Base-by-base conservation (phyloP, 2,113 vertebrate species). In the Fregata magnificens region DNA sequence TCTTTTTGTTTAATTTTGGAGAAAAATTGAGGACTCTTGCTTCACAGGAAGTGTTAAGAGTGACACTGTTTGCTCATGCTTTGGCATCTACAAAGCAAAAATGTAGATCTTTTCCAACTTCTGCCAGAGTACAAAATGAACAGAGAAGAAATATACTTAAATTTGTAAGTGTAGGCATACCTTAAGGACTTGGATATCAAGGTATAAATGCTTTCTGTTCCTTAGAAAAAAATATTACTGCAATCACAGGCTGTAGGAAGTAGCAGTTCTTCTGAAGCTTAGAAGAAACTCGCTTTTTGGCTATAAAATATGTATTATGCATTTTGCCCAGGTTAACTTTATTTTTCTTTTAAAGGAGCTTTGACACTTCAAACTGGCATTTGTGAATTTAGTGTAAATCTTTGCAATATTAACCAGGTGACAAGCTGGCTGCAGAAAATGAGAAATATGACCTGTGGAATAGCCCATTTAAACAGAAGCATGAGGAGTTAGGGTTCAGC, bases 311-410 rank as follows among this genome's bases (percentile, higher is more conserved):
- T 77, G 80, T 80, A 96, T 93, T 95, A 95, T 86, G 97, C 90
- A 96, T 97, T 97, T 97, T 96, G 50, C 80, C 82, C 88, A 94
- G 70, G 95, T 96, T 96, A 96, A 98, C 96, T 97, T 95, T 97
- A 97, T 95, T 95, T 95, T 95, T 82, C 90, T 86, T 95, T 92
- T 93, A 96, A 91, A 90, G 76, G 20, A 92, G 49, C 79, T 91
- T 97, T 96, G 95, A 95, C 91, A 95, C 78, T 86, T 90, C 88
- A 96, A 97, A 96, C 62, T 72, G 47, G 84, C 82, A 83, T 61
- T 95, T n/a, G 5, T 84, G 87, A 95, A 94, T 96, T 92, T 95
- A 86, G 29, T 69, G 59, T 72, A 96, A 97, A 97, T 95, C 90
- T 96, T 95, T 97, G 65, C 86, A 95, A 73, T 96, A 96, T 97